Evolutionary conservation across 2,888 invertebrate genomes (phyloP).

Genomic region (Eulithis testata): DNA sequence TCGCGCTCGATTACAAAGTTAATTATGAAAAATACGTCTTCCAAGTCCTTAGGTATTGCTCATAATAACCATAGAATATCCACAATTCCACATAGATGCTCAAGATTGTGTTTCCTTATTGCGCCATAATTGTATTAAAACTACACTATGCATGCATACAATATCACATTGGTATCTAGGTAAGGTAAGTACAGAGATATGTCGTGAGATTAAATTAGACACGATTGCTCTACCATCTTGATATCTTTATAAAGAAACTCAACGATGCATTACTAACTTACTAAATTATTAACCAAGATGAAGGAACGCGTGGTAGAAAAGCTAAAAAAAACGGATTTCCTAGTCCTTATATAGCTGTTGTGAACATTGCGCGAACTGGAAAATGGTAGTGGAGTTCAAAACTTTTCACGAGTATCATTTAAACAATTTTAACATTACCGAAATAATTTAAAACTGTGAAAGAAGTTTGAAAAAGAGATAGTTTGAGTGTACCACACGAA

Average conservation of each 20-base stretch:
- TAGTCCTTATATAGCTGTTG: too few species aligned
- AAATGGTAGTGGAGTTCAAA: too few species aligned
- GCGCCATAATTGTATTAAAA: constrained; percentile 30
- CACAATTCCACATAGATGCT: constrained; percentile 2
- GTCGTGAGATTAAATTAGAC: constrained; percentile 2
- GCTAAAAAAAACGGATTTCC: too few species aligned
- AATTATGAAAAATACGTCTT: constrained; percentile 32
- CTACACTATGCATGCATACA: background rate
- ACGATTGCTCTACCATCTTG: background rate
- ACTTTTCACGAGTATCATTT: too few species aligned
- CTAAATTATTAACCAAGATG: background rate
- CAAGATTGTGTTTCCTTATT: constrained; percentile 42
- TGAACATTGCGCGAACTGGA: too few species aligned
- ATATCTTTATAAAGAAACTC: background rate
- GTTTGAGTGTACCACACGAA: too few species aligned
- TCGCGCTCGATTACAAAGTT: constrained; percentile 24
- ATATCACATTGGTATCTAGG: background rate
- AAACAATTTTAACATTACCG: too few species aligned
- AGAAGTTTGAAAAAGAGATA: too few species aligned
- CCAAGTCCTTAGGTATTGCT: constrained; percentile 34
- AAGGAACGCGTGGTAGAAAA: too few species aligned
- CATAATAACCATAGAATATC: constrained; percentile 33
- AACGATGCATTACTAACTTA: background rate
- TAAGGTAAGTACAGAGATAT: background rate
- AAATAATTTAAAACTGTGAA: too few species aligned